Conservation (phyloP, 1,140 invertebrate species). For the Neuroterus valhalla region DNA sequence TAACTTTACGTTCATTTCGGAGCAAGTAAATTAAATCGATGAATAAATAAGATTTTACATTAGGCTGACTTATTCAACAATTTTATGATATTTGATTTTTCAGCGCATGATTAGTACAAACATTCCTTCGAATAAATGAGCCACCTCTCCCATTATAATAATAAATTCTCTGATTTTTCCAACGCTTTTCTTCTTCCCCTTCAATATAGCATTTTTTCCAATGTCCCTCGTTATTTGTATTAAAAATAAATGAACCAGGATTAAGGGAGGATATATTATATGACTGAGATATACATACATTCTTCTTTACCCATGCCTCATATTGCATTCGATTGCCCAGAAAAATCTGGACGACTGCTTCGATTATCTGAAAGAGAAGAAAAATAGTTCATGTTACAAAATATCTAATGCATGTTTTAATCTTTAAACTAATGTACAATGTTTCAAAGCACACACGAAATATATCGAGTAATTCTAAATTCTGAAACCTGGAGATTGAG, state of each 20-base stretch:
- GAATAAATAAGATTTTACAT: background rate
- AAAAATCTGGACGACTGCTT: background rate
- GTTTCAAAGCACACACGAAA: too few relatives aligned
- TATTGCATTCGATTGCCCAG: background rate
- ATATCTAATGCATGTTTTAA: background rate
- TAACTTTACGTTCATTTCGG: background rate
- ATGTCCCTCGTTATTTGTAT: too few relatives aligned
- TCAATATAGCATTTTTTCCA: too few relatives aligned
- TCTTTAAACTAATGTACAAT: background rate
- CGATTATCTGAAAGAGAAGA: slow-evolving; percentile 2
- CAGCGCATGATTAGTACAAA: too few relatives aligned
- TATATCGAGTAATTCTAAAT: too few relatives aligned
- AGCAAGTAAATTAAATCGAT: background rate
- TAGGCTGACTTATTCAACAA: too few relatives aligned
- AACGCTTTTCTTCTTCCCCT: too few relatives aligned
- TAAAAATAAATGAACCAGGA: background rate
- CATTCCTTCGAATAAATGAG: too few relatives aligned
- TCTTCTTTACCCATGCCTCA: background rate
- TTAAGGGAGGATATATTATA: background rate
- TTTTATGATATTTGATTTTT: too few relatives aligned
- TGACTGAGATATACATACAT: background rate
- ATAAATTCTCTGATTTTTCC: too few relatives aligned
- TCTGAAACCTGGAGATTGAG: too few relatives aligned
- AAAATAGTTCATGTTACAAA: background rate
- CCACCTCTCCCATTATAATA: too few relatives aligned